Percentiles rank a stretch among this genome's conserved stretches.
These are phyloP conservation scores for Mesorhabditis spiculigera DNA, from an alignment of 2,888 invertebrate genomes.

Conservation along the genomic window DNA sequence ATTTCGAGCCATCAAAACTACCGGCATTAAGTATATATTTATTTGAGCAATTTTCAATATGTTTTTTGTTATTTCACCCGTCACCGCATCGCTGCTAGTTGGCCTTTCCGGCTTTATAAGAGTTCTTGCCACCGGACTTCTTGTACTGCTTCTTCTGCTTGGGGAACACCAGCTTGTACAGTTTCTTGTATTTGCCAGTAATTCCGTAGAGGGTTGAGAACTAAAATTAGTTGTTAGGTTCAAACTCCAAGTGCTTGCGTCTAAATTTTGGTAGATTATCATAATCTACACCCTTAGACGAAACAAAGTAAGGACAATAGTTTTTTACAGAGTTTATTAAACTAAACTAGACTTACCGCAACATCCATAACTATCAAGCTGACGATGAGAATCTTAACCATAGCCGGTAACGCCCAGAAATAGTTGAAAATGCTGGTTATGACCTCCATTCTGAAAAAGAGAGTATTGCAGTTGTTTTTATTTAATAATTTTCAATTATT, in stretches of 20 bases:
- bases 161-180: background rate
- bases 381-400: background rate
- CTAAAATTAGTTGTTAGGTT: background rate
- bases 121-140: background rate
- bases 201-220: background rate
- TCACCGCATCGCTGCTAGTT: background rate
- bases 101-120: slow-evolving; percentile 2
- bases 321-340: background rate
- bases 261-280: background rate
- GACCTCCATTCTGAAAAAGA: slow-evolving; percentile 1
- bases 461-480: background rate
- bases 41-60: too few relatives aligned
- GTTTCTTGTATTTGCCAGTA: slow-evolving; percentile 5
- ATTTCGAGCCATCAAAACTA: too few relatives aligned
- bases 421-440: background rate
- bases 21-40: too few relatives aligned
- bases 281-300: too few relatives aligned
- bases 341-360: slow-evolving; percentile 1
- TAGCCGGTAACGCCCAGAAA: background rate
- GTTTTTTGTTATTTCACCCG: too few relatives aligned
- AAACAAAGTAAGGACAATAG: too few relatives aligned
- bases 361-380: slow-evolving; percentile 3
- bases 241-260: background rate
- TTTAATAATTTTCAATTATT: too few relatives aligned
- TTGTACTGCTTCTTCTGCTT: slow-evolving; percentile 1